Percentiles rank a stretch among this genome's conserved stretches.
These are phyloP conservation scores for Amitus sp. DNA, from an alignment of 2,888 invertebrate species.

Conservation along the genomic window DNA sequence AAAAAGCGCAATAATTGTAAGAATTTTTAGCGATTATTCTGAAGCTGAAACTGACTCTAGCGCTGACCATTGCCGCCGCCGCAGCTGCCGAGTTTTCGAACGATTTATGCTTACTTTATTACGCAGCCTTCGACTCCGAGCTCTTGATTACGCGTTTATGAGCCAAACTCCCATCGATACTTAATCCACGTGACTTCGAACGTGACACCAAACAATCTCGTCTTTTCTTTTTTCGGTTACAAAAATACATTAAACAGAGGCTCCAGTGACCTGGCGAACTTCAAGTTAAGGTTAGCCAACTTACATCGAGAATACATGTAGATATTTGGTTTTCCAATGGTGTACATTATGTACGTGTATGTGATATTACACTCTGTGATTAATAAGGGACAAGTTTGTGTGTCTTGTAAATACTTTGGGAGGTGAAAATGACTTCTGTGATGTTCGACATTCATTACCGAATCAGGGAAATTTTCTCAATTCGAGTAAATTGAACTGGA, in stretches of 20 bases:
- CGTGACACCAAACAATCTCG: slow-evolving; percentile 25
- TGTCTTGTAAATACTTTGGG: slow-evolving; percentile 6
- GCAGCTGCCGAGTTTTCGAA: slow-evolving; percentile 36
- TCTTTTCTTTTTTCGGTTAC: slow-evolving; percentile 69
- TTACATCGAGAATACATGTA: slow-evolving; percentile 27
- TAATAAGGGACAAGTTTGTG: slow-evolving; percentile 28
- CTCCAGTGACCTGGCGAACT: slow-evolving; percentile 84
- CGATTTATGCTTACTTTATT: background rate
- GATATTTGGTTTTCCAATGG: background rate
- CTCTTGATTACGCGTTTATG: slow-evolving; percentile 3
- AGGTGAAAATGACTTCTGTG: too few relatives aligned
- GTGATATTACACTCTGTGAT: slow-evolving; percentile 39
- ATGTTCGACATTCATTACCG: too few relatives aligned
- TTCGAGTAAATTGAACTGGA: too few relatives aligned
- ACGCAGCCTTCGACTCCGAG: slow-evolving; percentile 23
- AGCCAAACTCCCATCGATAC: background rate
- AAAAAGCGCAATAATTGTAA: slow-evolving; percentile 41
- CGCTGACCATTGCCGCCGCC: slow-evolving; percentile 32
- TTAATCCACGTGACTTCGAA: slow-evolving; percentile 5
- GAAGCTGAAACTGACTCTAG: slow-evolving; percentile 36
- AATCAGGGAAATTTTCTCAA: too few relatives aligned
- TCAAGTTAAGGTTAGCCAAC: slow-evolving; percentile 75
- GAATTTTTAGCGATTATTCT: slow-evolving; percentile 39
- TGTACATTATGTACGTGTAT: slow-evolving; percentile 38
- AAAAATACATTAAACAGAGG: slow-evolving; percentile 72